phyloP scores from a whole-genome alignment of 1,140 invertebrate genomes.

The Aphidius ervi region DNA sequence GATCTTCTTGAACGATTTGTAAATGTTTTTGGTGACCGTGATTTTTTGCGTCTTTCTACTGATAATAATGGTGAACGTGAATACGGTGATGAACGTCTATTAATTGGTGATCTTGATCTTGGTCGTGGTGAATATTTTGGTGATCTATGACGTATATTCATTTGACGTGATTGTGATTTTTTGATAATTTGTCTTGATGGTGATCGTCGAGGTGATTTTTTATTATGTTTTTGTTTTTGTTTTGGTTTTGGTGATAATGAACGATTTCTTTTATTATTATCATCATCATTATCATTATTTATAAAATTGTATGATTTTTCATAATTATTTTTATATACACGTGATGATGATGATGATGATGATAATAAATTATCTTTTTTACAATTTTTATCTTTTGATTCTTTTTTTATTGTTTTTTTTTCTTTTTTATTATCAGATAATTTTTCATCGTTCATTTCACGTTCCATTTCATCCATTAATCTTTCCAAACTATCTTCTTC shows the following conservation, averaged over 20 bases:
- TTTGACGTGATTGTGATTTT: conserved; percentile 28
- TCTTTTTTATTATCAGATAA: conserved; percentile 31
- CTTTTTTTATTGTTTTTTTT: conserved; percentile 26
- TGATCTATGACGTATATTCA: background rate
- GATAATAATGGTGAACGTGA: conserved; percentile 20
- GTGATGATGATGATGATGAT: conserved; percentile 21
- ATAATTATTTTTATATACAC: conserved; percentile 28
- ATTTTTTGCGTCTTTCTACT: conserved; percentile 3
- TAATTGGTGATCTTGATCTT: conserved; percentile 30
- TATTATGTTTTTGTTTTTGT: conserved; percentile 26
- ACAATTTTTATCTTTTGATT: conserved; percentile 18
- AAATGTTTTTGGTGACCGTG: conserved; percentile 22
- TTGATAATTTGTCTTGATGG: conserved; percentile 30
- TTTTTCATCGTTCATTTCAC: conserved; percentile 38
- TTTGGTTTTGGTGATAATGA: conserved; percentile 40
- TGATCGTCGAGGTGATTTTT: conserved; percentile 38
- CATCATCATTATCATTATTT: conserved; percentile 16
- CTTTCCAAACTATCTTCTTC: conserved; percentile 48
- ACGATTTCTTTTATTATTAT: conserved; percentile 29
- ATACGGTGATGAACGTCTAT: conserved; percentile 23
- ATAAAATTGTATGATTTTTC: conserved; percentile 24
- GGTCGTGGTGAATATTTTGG: conserved; percentile 11
- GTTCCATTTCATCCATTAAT: conserved; percentile 50
- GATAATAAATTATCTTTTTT: conserved; percentile 17
- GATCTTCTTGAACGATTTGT: conserved; percentile 28